Evolutionary conservation across 1,140 invertebrate genomes (phyloP).

Genomic region (Delia radicum): DNA sequence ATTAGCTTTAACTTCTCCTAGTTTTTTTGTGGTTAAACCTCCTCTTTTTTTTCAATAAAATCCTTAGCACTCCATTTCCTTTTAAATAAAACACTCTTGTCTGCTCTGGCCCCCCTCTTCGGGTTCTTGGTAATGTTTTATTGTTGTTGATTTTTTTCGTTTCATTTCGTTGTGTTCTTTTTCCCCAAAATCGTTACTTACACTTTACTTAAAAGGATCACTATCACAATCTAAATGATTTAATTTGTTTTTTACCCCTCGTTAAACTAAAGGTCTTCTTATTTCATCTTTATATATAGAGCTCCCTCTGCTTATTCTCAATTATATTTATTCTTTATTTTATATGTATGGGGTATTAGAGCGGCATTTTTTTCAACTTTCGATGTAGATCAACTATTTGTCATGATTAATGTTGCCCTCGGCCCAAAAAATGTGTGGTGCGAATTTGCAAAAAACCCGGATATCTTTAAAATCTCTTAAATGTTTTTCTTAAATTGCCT

Average conservation of each 20-base stretch:
- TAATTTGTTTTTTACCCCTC: conserved; percentile 53
- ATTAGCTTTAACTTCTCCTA: conserved; percentile 15
- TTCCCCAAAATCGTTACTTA: conserved; percentile 27
- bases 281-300: neutral
- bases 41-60: conserved; percentile 8
- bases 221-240: conserved; percentile 53
- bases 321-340: too few relatives aligned
- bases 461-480: too few relatives aligned
- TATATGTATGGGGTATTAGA: too few relatives aligned
- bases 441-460: too few relatives aligned
- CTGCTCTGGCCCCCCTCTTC: neutral
- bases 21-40: conserved; percentile 13
- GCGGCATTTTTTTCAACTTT: too few relatives aligned
- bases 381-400: too few relatives aligned
- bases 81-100: neutral
- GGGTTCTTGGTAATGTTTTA: neutral
- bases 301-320: conserved; percentile 9
- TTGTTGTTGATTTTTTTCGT: neutral
- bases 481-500: too few relatives aligned
- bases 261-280: conserved; percentile 34
- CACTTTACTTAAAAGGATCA: conserved; percentile 32
- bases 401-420: too few relatives aligned
- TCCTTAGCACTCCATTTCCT: conserved; percentile 22
- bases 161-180: neutral
- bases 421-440: too few relatives aligned